These are phyloP conservation scores for Carcharodon carcharias DNA, from an alignment of 2,797 vertebrate genomes.

Conservation along the genomic window DNA sequence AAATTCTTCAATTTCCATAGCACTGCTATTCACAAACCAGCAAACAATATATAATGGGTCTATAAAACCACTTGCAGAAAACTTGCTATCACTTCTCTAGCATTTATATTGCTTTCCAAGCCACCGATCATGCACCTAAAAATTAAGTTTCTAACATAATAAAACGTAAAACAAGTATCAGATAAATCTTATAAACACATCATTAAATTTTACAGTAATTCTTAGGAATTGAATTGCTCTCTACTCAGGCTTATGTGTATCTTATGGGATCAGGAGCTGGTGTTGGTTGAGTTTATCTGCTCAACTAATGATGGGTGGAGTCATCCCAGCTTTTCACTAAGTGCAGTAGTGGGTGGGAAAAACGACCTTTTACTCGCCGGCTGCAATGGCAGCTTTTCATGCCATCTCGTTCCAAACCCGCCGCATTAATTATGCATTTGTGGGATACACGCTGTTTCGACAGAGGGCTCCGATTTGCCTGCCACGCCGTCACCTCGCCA, in stretches of 20 bases:
- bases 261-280: background rate
- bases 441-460: no score
- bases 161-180: background rate
- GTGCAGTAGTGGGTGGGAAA: no score
- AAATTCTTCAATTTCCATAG: background rate
- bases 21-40: background rate
- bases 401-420: no score
- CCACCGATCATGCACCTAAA: background rate
- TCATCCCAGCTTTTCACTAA: no score
- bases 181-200: background rate
- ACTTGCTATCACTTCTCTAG: background rate
- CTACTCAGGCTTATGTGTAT: background rate
- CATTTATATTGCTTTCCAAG: background rate
- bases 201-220: background rate
- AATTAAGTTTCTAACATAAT: background rate
- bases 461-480: no score
- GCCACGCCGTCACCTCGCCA: no score
- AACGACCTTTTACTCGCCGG: no score
- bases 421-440: no score
- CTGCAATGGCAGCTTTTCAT: no score
- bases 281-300: background rate
- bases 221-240: background rate
- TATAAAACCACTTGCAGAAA: background rate
- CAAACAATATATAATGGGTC: background rate
- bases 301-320: background rate